Evolutionary conservation across 1,140 invertebrate species (phyloP).

Genomic region (Drosophila lacertosa): DNA sequence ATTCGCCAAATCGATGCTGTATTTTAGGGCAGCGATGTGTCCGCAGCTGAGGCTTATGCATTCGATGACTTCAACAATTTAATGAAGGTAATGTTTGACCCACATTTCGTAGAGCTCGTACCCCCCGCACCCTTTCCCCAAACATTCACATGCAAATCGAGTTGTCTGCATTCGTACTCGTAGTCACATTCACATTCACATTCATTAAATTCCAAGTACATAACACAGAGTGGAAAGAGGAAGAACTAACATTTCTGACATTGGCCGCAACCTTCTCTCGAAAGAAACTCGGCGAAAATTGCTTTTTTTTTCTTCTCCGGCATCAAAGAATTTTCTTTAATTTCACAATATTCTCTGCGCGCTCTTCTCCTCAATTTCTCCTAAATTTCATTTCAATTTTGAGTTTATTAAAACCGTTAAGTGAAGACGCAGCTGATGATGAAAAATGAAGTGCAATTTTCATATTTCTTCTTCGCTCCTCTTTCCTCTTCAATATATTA

Average conservation of each 20-base stretch:
- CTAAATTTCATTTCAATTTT: constrained; percentile 63
- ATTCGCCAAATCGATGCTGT: constrained; percentile 20
- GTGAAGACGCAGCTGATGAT: constrained; percentile 15
- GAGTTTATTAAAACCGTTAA: constrained; percentile 35
- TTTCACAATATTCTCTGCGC: constrained; percentile 56
- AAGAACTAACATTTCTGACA: constrained; percentile 31
- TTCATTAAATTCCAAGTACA: constrained; percentile 66
- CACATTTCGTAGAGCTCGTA: constrained; percentile 44
- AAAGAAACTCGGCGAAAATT: constrained; percentile 37
- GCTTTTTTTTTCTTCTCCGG: constrained; percentile 49
- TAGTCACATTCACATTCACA: constrained; percentile 54
- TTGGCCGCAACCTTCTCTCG: constrained; percentile 49
- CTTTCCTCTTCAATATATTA: neutral
- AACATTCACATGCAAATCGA: constrained; percentile 22
- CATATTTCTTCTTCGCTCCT: neutral
- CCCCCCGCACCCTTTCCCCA: neutral
- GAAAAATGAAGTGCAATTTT: constrained; percentile 30
- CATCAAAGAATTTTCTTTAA: constrained; percentile 70
- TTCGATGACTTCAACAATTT: constrained; percentile 84
- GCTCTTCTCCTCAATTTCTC: constrained; percentile 33
- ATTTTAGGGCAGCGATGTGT: constrained; percentile 79
- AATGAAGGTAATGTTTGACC: constrained; percentile 82
- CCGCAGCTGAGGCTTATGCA: constrained; percentile 78
- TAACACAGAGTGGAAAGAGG: constrained; percentile 18
- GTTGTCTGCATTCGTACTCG: constrained; percentile 35